These are phyloP conservation scores for Bombyx mandarina DNA, from an alignment of 1,140 invertebrate species.

Conservation along the genomic window DNA sequence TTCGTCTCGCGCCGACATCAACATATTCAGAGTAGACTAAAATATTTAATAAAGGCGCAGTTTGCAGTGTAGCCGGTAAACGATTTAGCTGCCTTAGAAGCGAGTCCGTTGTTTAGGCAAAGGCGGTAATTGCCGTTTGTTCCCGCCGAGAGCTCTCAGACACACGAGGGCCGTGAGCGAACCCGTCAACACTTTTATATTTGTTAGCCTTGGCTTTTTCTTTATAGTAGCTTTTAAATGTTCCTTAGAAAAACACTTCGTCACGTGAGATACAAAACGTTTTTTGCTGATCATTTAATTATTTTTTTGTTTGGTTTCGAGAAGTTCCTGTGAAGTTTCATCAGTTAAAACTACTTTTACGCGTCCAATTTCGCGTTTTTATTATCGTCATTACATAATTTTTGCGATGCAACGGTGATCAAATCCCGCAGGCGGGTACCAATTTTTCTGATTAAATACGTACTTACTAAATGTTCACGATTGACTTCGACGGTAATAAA, in stretches of 20 bases:
- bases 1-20: too few relatives aligned
- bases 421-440: too few relatives aligned
- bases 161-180: conserved; percentile 37
- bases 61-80: conserved; percentile 9
- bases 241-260: too few relatives aligned
- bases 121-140: conserved; percentile 22
- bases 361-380: too few relatives aligned
- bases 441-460: too few relatives aligned
- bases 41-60: conserved; percentile 3
- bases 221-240: conserved; percentile 3
- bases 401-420: too few relatives aligned
- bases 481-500: too few relatives aligned
- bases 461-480: too few relatives aligned
- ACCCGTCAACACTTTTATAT: conserved; percentile 25
- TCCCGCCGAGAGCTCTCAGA: conserved; percentile 28
- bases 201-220: conserved; percentile 24
- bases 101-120: conserved; percentile 13
- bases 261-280: background rate
- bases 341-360: too few relatives aligned
- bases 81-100: conserved; percentile 7
- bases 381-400: too few relatives aligned
- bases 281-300: background rate
- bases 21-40: too few relatives aligned
- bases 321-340: too few relatives aligned
- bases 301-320: background rate